These are phyloP conservation scores for Phoenicopterus ruber DNA, from an alignment of 2,113 vertebrate genomes.

Conservation along the genomic window DNA sequence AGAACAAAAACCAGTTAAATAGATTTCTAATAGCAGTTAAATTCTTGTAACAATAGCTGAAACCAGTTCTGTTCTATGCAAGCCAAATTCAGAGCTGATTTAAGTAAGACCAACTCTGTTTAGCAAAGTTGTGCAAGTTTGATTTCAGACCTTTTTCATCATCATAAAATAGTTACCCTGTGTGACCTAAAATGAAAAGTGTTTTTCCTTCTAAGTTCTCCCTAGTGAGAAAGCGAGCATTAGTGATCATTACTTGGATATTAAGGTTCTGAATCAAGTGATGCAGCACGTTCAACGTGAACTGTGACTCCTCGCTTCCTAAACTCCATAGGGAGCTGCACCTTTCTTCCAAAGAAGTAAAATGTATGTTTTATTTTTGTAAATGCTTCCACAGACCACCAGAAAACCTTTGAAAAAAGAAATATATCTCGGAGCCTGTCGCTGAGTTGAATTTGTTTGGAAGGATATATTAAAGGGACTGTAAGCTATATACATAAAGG, in stretches of 20 bases:
- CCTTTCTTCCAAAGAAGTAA: not conserved
- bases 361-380: not conserved
- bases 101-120: not conserved
- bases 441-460: not conserved
- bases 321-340: not conserved
- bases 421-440: not conserved
- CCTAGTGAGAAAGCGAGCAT: not conserved
- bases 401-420: not conserved
- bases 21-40: not conserved
- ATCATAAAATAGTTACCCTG: not conserved
- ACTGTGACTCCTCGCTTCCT: not conserved
- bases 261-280: not conserved
- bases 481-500: not conserved
- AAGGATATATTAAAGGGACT: not conserved
- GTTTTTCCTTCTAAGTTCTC: not conserved
- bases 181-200: not conserved
- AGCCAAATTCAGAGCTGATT: not conserved
- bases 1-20: not conserved
- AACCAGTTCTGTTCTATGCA: not conserved
- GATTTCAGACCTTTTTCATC: not conserved
- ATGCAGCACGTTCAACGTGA: not conserved
- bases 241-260: not conserved
- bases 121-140: not conserved
- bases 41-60: not conserved
- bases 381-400: not conserved